Base-by-base conservation (phyloP, 2,888 invertebrate species). In the Poecilus cupreus region DNA sequence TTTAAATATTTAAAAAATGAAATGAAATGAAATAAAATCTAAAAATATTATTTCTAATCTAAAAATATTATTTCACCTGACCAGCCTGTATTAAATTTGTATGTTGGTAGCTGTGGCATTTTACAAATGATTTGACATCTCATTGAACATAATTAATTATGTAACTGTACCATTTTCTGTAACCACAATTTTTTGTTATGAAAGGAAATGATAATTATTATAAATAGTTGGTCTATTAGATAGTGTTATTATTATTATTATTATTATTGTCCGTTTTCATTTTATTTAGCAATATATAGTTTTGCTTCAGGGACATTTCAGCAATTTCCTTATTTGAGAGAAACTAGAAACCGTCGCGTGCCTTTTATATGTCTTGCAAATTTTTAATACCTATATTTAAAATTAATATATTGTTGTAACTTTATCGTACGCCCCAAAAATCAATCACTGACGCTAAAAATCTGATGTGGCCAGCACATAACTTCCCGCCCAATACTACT, bases 171-270 rank as follows among this genome's bases (percentile, higher is more conserved):
- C 43, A 5, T 26, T n/a, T 54, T 32, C 32, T 32, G 32, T 32
- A 32, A 8, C 8, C 13, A 54, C 22, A 22, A 26, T 60, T 60
- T 60, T 26, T 60, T 60, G 60, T 24, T 60, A 20, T 20, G 3
- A 60, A 60, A 60, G 60, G 60, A 60, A 60, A 60, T 60, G 26
- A 60, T 60, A 60, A 60, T 60, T 24, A 60, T 24, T 60, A 60
- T 60, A 60, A 60, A 60, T 22, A 60, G 60, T 60, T n/a, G 43
- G n/a, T 43, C 60, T 13, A 60, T 60, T 60, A 60, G 20, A n/a
- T 26, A 22, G 60, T n/a, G 13, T n/a, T n/a, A n/a, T n/a, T n/a
- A n/a, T n/a, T n/a, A n/a, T n/a, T 60, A 60, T 60, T 3, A 60
- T 60, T 60, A 60, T 11, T 10, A 4, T 6, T 24, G n/a, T 26